These are phyloP conservation scores for Otus scops DNA, from an alignment of 2,797 vertebrate genomes.

Conservation along the genomic window DNA sequence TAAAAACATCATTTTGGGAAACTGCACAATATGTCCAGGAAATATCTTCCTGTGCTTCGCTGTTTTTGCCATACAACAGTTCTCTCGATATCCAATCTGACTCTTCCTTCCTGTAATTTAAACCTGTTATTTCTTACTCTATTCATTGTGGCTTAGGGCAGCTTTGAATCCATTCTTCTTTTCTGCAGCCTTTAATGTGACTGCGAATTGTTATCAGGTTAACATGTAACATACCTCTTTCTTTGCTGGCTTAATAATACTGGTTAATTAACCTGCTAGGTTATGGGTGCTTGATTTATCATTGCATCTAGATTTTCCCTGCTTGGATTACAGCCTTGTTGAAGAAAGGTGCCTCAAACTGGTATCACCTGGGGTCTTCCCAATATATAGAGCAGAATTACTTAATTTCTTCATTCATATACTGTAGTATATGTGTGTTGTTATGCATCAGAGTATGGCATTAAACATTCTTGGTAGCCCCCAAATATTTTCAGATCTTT, in stretches of 20 bases:
- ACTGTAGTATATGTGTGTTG: not conserved
- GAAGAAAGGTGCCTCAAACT: not conserved
- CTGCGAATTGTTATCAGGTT: not conserved
- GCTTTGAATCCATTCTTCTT: constrained; percentile 7
- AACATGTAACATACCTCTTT: not conserved
- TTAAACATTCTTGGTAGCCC: not conserved
- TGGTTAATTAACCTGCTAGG: constrained; percentile 31
- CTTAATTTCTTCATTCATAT: not conserved
- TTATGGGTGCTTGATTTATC: constrained; percentile 27
- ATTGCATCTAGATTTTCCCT: not conserved
- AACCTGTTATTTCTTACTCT: not conserved
- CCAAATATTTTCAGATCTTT: not conserved
- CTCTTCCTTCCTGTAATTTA: not conserved
- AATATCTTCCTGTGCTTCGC: not conserved
- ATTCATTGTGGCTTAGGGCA: not conserved
- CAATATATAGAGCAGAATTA: not conserved
- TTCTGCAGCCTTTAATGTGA: not conserved
- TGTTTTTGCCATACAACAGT: not conserved
- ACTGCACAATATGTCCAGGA: not conserved
- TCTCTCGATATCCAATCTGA: not conserved
- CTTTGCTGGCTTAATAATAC: not conserved
- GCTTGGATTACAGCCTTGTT: not conserved
- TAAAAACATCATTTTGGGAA: not conserved
- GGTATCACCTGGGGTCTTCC: not conserved
- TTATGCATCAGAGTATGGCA: not conserved